Base-by-base conservation (phyloP, 2,888 invertebrate genomes). In the Dryomyza anilis region DNA sequence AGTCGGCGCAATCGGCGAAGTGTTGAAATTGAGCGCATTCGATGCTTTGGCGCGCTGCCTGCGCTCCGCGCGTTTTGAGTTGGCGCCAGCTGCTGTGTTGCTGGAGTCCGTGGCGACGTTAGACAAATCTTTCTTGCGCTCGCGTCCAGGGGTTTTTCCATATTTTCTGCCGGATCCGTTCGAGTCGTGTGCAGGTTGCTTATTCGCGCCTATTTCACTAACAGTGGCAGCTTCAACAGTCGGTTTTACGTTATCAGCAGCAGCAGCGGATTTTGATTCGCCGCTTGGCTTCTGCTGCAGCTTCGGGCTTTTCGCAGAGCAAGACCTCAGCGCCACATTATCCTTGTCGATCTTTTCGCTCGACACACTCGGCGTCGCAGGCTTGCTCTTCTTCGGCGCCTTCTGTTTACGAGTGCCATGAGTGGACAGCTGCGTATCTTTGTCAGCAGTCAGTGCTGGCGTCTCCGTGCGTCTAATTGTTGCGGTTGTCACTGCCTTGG, bases 111-210 rank as follows among this genome's bases (percentile, higher is more conserved):
- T 45, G 6, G 48, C 62, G 64, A 46, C 64, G 52, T 59, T 66
- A 23, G 65, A 57, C 4, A 68, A 72, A 10, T 80, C 81, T 68
- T 80, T 82, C 55, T 80, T 81, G 0, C 83, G 76, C 69, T 84
- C 84, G 1, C 84, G 76, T 1, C 84, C 84, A 0, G 83, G 83
- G 0, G 84, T 83, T 67, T 83, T 84, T 2, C 83, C 84, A 65
- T 80, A 69, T 65, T 81, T 83, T 52, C 78, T 77, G 3, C 63
- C 74, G 68, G 72, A n/a, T 70, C 77, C 70, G 71, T 73, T 46
- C 70, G 65, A 53, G 71, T 12, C 27, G n/a, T 7, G 3, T 25
- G 23, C 25, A 12, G 23, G 8, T 48, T 10, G 27, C 27, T 21
- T 8, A 3, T 33, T 45, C 29, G 29, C 1, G n/a, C n/a, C n/a